phyloP scores from a whole-genome alignment of 2,888 invertebrate species.

The Chromoteleia sp. region DNA sequence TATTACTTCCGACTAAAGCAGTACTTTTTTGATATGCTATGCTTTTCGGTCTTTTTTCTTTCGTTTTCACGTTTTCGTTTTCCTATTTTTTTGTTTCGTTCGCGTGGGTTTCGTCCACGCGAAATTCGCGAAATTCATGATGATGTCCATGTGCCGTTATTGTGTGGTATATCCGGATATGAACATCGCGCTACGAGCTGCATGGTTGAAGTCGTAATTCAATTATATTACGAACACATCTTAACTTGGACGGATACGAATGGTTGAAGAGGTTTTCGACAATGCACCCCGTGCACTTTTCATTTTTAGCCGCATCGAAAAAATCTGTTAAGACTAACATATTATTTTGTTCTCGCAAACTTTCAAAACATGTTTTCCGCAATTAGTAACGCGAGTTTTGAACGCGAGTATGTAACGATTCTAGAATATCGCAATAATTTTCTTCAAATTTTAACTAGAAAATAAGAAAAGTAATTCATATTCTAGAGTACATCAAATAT shows the following conservation, averaged over 20 bases:
- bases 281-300: constrained; percentile 31
- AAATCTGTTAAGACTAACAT: too few relatives aligned
- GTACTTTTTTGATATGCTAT: constrained; percentile 31
- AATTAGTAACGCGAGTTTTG: too few relatives aligned
- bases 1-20: constrained; percentile 48
- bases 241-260: constrained; percentile 47
- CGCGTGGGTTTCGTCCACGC: constrained; percentile 11
- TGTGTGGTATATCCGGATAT: constrained; percentile 46
- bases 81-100: constrained; percentile 4
- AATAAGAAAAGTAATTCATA: too few relatives aligned
- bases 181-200: constrained; percentile 45
- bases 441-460: too few relatives aligned
- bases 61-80: neutral
- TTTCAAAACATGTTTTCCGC: too few relatives aligned
- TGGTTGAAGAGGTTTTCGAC: constrained; percentile 43
- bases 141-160: constrained; percentile 58
- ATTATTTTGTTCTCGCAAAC: too few relatives aligned
- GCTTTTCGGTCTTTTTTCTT: constrained; percentile 6
- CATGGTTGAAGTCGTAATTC: constrained; percentile 54
- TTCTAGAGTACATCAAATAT: too few relatives aligned
- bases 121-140: constrained; percentile 56
- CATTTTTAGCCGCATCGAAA: constrained; percentile 52
- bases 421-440: too few relatives aligned
- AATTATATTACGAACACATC: constrained; percentile 61
- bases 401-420: too few relatives aligned